These are phyloP conservation scores for Eupithecia tripunctaria DNA, from an alignment of 2,888 invertebrate genomes.

Conservation along the genomic window DNA sequence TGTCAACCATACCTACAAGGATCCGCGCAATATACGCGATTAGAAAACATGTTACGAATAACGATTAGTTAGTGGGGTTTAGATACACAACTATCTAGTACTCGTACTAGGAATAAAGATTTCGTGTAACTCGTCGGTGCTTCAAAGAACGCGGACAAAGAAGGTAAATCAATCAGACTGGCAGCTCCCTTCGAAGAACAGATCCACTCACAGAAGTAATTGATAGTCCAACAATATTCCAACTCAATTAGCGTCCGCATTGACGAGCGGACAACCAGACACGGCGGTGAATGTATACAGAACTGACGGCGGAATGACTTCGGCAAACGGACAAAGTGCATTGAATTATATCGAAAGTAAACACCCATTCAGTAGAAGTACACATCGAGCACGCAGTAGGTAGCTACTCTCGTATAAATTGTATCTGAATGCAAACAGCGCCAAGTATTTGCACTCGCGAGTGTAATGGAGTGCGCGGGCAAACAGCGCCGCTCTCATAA, in stretches of 20 bases:
- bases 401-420: not conserved
- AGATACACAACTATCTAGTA: not conserved
- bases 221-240: conserved; percentile 5
- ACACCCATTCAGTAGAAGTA: conserved; percentile 7
- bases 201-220: conserved; percentile 2
- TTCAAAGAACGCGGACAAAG: not conserved
- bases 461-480: conserved; percentile 27
- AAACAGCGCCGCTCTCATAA: conserved; percentile 12
- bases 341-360: conserved; percentile 25
- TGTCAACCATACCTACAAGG: too few relatives aligned
- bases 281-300: not conserved
- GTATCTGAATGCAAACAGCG: conserved; percentile 29
- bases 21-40: too few relatives aligned
- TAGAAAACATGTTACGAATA: too few relatives aligned
- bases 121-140: not conserved
- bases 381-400: not conserved
- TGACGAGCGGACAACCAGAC: conserved; percentile 9
- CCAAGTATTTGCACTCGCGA: conserved; percentile 34
- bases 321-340: conserved; percentile 27
- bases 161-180: conserved; percentile 6
- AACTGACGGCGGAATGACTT: conserved; percentile 20
- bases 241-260: conserved; percentile 21
- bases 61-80: too few relatives aligned
- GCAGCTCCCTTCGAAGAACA: not conserved
- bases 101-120: not conserved